Base-by-base conservation (phyloP, 2,888 invertebrate genomes). In the Schrankia costaestrigalis region DNA sequence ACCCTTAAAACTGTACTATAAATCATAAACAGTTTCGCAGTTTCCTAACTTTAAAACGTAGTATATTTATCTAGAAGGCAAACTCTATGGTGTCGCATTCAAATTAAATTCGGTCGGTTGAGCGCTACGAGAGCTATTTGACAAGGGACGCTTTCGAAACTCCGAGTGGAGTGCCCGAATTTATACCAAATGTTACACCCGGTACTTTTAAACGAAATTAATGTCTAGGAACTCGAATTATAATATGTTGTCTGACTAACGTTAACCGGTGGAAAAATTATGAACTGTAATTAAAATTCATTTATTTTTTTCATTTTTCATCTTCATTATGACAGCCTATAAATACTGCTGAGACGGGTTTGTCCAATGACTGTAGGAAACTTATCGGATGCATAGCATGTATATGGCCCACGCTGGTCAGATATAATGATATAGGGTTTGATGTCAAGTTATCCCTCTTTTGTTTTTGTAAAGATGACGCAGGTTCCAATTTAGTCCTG, bases 21-120 rank as follows among this genome's bases (percentile, higher is more conserved):
- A 58, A 57, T 57, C 39, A 55, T 34, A 38, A 24, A 35, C 21
- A 28, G 36, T 43, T 56, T 32, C 33, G 4, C 13, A 31, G 39
- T 44, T 44, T 23, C 25, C 36, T 35, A 33, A 44, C 38, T 43
- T 56, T 56, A 40, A 37, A 46, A 35, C 31, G 27, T 18, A 21
- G n/a, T 36, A 22, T 42, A 39, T 46, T 56, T 47, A 47, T 47
- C 31, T 23, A 29, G 35, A 30, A 31, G 18, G 37, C 18, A 15
- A 39, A 34, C 31, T 28, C 24, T 15, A 37, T 39, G 39, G 33
- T 42, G 36, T 46, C 26, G 36, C 26, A 41, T 49, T 41, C 32
- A 56, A 62, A 69, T 67, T 63, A 54, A 65, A 62, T 64, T 60
- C 49, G 46, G 53, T 44, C 40, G 51, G 56, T 44, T 58, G 47